Evolutionary conservation across 2,888 invertebrate species (phyloP), one percentile per base, ranked within the genome.

Genomic region (Pogonocherus hispidulus): DNA sequence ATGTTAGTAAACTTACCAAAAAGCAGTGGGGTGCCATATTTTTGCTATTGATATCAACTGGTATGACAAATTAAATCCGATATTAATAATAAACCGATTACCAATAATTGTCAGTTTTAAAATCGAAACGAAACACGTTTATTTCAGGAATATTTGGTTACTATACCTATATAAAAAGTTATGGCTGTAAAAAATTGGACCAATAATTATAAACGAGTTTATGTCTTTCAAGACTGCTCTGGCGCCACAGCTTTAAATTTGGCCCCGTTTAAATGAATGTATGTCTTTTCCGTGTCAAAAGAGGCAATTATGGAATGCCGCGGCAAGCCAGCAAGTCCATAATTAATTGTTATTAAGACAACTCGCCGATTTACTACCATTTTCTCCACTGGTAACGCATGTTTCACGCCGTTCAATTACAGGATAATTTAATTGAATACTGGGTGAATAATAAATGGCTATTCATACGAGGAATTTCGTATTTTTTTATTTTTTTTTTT

Each of bases 321-420:
- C 9, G 1, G 14, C 32, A 32, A 16, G 14, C 2, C 2, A 32
- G 27, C 32, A 16, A 52, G n/a, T 27, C 14, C 27, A 18, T 18
- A 32, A 52, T 32, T 52, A 52, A 52, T 52, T 32, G 32, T 52
- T 52, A 49, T 49, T 49, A 49, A 52, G 32, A 11, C 32, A 9
- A 18, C 52, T 18, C 18, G 19, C 32, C 14, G 32, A 52, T 52
- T 52, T 52, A 52, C 32, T 52, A 32, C 32, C 32, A 52, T 52
- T 52, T 52, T 32, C 52, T 52, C 32, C 32, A 19, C 32, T 16
- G 9, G 32, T 19, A 52, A 52, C 52, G 52, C 52, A 32, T 35
- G 32, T 18, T 52, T 52, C 32, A 32, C 32, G 32, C 27, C 18
- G 32, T 32, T 52, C 22, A 52, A 52, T 52, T 41, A 41, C n/a